These are phyloP conservation scores for Odocoileus hemionus DNA, from an alignment of 2,113 vertebrate species.

Conservation along the genomic window DNA sequence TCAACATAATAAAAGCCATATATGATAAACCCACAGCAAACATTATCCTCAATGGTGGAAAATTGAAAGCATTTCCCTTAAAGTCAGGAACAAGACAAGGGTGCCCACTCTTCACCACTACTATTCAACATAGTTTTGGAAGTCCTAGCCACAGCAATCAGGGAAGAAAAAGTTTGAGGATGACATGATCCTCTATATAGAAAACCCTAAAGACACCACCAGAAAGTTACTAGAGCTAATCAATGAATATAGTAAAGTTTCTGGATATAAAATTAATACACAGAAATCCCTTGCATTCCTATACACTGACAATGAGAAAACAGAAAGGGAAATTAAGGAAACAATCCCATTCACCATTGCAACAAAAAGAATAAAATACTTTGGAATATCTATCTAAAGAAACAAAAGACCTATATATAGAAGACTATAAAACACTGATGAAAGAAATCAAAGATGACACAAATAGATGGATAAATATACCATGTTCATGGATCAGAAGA, in stretches of 20 bases:
- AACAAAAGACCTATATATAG: background rate
- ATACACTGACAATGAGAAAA: background rate
- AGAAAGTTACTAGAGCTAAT: background rate
- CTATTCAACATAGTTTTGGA: background rate
- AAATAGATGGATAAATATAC: background rate
- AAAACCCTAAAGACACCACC: background rate
- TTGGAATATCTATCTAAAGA: background rate
- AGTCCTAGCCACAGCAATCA: background rate
- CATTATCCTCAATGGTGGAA: background rate
- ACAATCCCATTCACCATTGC: background rate
- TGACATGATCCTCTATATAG: background rate
- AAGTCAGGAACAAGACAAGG: background rate
- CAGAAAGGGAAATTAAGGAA: background rate
- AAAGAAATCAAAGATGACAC: background rate
- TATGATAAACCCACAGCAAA: background rate
- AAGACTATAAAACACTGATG: background rate
- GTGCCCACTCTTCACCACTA: background rate
- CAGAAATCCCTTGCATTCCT: background rate
- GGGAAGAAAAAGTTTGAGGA: background rate
- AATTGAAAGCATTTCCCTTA: background rate
- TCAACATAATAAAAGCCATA: background rate
- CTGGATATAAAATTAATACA: background rate
- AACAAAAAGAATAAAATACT: background rate
- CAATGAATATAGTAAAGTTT: background rate
- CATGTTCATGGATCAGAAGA: background rate